These are phyloP conservation scores for Sitta europaea DNA, from an alignment of 2,113 vertebrate species.

Conservation along the genomic window DNA sequence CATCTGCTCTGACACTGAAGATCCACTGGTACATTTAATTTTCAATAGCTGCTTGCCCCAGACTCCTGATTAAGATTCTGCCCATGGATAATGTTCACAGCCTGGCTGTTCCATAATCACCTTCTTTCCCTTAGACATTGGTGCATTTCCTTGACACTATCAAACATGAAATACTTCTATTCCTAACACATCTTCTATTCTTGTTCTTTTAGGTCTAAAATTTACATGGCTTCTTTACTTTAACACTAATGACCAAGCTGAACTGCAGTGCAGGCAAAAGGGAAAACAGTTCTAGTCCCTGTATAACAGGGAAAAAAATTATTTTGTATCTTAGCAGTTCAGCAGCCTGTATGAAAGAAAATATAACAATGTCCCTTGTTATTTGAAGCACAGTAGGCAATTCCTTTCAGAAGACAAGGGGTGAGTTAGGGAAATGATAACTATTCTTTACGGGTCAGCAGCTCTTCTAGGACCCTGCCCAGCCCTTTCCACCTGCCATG, in stretches of 20 bases:
- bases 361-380: background rate
- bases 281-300: background rate
- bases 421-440: background rate
- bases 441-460: slow-evolving; percentile 3
- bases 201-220: background rate
- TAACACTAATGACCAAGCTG: background rate
- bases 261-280: background rate
- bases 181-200: background rate
- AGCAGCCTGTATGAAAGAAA: background rate
- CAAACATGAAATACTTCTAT: background rate
- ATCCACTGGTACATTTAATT: background rate
- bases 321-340: background rate
- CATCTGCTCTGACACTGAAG: background rate
- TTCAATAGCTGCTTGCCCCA: background rate
- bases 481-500: background rate
- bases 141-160: background rate
- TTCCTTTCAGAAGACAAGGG: background rate
- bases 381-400: background rate
- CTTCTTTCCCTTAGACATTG: background rate
- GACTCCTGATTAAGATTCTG: background rate
- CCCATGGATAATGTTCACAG: background rate
- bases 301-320: background rate
- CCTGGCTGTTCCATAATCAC: background rate
- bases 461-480: background rate
- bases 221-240: background rate